Base-by-base conservation (phyloP, 2,113 vertebrate genomes). In the Brachypteracias leptosomus region DNA sequence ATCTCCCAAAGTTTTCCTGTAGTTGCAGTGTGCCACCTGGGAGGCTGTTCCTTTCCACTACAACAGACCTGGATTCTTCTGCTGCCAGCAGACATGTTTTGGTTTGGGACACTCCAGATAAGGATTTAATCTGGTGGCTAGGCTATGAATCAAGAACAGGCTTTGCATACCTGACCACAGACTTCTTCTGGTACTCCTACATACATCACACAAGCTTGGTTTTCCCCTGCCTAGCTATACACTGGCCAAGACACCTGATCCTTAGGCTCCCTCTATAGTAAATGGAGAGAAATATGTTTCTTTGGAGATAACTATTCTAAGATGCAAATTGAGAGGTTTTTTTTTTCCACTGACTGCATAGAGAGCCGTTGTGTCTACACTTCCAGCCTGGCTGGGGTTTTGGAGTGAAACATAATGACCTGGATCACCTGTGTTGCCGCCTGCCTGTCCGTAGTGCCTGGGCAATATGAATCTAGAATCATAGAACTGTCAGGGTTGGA, bases 181-280 rank as follows among this genome's bases (percentile, higher is more conserved):
- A 46, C 26, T 55, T 7, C 16, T 9, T 0, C 22, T n/a, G 10
- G 16, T 63, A n/a, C 65, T 71, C 44, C 18, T 14, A 40, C 1
- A 2, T 24, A 70, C 15, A 13, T 40, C 26, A 61, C 0, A 0
- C 28, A 35, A 49, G 31, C 35, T 42, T 78, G 22, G 20, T n/a
- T 85, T 91, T 63, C 49, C 92, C 66, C 29, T 75, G 33, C 35
- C 65, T 46, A 22, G 14, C 16, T 84, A 20, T 40, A 74, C 2
- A 1, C 55, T 77, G 31, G 42, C 73, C 57, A 87, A 71, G 35
- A 89, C 65, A 49, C 52, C 52, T 55, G 26, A 75, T 89, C 47
- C 54, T 87, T 68, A 61, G 52, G 26, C 65, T 97, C 65, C 57
- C 55, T 81, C 73, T 89, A 29, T 49, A 90, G 76, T 17, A 72